These are phyloP conservation scores for Ctenoplectra terminalis DNA, from an alignment of 1,140 invertebrate species.

Conservation along the genomic window DNA sequence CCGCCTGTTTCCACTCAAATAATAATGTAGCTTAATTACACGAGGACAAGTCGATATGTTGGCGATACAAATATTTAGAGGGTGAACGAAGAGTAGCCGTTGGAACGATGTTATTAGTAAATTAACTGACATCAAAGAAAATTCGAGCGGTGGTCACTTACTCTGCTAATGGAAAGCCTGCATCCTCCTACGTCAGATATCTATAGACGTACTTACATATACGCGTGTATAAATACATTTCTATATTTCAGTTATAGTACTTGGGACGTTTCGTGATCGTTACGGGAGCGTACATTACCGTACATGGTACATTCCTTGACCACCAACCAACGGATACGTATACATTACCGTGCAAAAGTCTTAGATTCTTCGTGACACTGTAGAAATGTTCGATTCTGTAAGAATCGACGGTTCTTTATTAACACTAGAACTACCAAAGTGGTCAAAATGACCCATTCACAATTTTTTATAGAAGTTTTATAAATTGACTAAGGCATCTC, in stretches of 20 bases:
- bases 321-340: background rate
- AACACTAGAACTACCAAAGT: no score
- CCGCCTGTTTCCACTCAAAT: conserved; percentile 55
- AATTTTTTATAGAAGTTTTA: no score
- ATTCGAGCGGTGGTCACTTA: conserved; percentile 79
- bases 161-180: conserved; percentile 80
- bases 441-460: no score
- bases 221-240: conserved; percentile 42
- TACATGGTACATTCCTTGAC: background rate
- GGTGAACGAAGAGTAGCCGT: conserved; percentile 65
- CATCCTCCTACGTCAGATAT: conserved; percentile 69
- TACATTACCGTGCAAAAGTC: no score
- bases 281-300: background rate
- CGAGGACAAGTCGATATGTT: conserved; percentile 74
- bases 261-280: conserved; percentile 8
- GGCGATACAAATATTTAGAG: conserved; percentile 82
- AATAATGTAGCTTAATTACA: conserved; percentile 74
- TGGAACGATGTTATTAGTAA: conserved; percentile 81
- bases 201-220: conserved; percentile 49
- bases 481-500: no score
- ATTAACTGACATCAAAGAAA: conserved; percentile 83
- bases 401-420: no score
- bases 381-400: no score
- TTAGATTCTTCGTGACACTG: no score
- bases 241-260: conserved; percentile 21